A percentile compares a stretch with the other conserved stretches of the same genome.
Evolutionary conservation across 92 coral and sea anemone species (phyloP).

Genomic region (Porites evermanni): DNA sequence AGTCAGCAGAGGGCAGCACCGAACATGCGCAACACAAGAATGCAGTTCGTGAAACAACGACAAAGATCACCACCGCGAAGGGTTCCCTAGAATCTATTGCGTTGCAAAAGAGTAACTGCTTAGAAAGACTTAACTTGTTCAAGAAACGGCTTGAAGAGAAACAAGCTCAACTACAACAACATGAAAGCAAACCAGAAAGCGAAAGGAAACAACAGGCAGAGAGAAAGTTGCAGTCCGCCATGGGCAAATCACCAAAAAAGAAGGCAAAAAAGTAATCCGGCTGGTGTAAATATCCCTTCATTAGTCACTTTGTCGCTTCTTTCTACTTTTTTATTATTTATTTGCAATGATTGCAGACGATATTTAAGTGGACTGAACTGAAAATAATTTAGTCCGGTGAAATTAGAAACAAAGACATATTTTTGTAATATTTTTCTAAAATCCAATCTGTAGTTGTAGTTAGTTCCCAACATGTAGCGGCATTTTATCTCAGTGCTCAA

Average conservation of each 20-base stretch:
- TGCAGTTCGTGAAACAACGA: constrained; percentile 90
- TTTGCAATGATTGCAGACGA: constrained; percentile 32
- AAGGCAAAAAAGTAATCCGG: constrained; percentile 68
- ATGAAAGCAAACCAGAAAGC: constrained; percentile 68
- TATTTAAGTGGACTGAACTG: background rate
- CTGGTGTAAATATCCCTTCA: background rate
- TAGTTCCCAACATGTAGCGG: too few species aligned
- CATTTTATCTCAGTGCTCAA: too few species aligned
- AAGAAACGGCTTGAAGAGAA: constrained; percentile 82
- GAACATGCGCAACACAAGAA: constrained; percentile 89
- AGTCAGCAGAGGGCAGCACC: constrained; percentile 76
- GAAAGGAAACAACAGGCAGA: constrained; percentile 76
- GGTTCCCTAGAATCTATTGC: constrained; percentile 76
- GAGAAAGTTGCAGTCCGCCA: constrained; percentile 69
- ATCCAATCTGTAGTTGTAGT: too few species aligned
- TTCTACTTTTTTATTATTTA: constrained; percentile 20
- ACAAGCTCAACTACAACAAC: constrained; percentile 73
- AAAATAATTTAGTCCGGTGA: background rate
- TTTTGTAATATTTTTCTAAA: too few species aligned
- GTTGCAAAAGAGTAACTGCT: constrained; percentile 79
- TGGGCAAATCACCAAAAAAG: constrained; percentile 73
- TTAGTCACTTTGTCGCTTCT: background rate
- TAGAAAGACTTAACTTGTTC: constrained; percentile 75
- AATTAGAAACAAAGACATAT: too few species aligned
- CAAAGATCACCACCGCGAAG: constrained; percentile 84